Evolutionary conservation across 2,113 vertebrate genomes (phyloP).

Genomic region (Scopus umbretta): DNA sequence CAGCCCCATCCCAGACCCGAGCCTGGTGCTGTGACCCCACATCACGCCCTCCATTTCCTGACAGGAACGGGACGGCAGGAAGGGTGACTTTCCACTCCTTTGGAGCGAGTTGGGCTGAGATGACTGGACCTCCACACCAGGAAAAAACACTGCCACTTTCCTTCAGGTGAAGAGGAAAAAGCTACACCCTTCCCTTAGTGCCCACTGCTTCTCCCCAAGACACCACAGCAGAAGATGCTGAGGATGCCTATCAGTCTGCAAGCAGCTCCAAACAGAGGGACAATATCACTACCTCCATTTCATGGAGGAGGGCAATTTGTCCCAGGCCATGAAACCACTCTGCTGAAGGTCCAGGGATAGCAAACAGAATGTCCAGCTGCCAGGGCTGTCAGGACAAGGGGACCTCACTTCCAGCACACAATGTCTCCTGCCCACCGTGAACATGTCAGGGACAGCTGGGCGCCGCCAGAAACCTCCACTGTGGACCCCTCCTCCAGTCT

Average conservation of each 20-base stretch:
- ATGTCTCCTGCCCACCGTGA: background rate
- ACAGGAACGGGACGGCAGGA: rapidly evolving
- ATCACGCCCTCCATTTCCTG: background rate
- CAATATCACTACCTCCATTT: background rate
- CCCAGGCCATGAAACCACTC: background rate
- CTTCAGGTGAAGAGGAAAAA: background rate
- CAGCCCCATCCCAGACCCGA: background rate
- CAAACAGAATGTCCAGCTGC: background rate
- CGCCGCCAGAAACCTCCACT: background rate
- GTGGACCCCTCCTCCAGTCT: background rate
- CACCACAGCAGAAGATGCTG: rapidly evolving
- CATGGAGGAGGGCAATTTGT: background rate
- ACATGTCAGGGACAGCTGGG: background rate
- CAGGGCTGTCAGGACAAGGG: background rate
- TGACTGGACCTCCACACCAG: background rate
- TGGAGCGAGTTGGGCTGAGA: background rate
- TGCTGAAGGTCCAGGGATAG: background rate
- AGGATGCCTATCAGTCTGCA: background rate
- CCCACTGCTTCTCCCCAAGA: background rate
- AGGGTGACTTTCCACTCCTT: background rate
- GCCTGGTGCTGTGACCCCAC: rapidly evolving
- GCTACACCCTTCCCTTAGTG: background rate
- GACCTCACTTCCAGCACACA: background rate
- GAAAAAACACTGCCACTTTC: background rate
- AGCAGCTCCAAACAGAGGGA: background rate